phyloP scores from a whole-genome alignment of 2,797 vertebrate species.

The Tapirus indicus region DNA sequence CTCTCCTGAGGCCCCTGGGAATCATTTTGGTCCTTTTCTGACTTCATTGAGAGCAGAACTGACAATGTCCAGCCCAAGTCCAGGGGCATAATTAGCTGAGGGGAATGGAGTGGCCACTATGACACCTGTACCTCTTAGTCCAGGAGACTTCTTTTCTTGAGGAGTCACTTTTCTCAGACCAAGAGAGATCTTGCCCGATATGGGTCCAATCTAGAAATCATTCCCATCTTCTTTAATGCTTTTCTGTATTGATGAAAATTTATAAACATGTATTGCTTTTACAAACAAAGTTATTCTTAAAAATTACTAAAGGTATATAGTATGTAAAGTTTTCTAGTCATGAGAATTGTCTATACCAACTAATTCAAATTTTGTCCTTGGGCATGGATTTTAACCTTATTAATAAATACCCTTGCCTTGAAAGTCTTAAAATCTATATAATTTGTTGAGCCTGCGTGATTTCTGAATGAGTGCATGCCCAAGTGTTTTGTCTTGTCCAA shows the following conservation, averaged over 20 bases:
- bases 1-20: not conserved
- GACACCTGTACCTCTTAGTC: not conserved
- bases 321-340: conserved; percentile 19
- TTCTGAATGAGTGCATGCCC: not conserved
- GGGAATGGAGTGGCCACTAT: not conserved
- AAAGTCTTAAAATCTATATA: not conserved
- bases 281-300: conserved; percentile 32
- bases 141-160: conserved; percentile 1
- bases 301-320: not conserved
- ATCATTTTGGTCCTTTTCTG: conserved; percentile 42
- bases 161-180: conserved; percentile 57
- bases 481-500: not conserved
- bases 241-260: conserved; percentile 22
- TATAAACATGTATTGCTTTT: not conserved
- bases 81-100: conserved; percentile 5
- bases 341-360: not conserved
- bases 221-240: not conserved
- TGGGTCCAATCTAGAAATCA: conserved; percentile 25
- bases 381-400: not conserved
- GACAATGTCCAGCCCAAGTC: not conserved
- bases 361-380: not conserved
- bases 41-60: conserved; percentile 58
- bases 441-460: not conserved
- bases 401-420: not conserved
- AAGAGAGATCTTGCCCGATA: conserved; percentile 19